Conservation (phyloP, 2,113 vertebrate species). For the Empidonax alnorum region DNA sequence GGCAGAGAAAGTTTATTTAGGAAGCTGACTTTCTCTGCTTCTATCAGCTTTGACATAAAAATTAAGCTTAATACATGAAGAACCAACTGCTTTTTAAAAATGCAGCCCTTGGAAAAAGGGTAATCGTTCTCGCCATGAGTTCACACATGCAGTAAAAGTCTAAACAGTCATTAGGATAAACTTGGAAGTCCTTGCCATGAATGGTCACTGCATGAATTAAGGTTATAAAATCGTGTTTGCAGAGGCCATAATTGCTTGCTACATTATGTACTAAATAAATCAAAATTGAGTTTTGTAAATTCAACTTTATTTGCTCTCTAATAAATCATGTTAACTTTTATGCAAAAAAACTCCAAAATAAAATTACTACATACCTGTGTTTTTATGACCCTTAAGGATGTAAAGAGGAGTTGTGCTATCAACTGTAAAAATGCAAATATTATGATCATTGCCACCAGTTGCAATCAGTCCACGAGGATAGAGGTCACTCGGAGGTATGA, state of each 20-base stretch:
- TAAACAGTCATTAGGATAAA: background rate
- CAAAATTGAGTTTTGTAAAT: background rate
- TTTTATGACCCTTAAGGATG: slow-evolving; percentile 90
- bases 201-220: background rate
- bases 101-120: background rate
- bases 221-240: background rate
- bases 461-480: slow-evolving; percentile 92
- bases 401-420: slow-evolving; percentile 87
- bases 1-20: background rate
- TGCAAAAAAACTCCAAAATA: background rate
- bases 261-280: background rate
- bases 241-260: background rate
- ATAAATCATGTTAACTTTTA: background rate
- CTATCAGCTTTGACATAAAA: background rate
- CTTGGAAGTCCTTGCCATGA: background rate
- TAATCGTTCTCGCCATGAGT: background rate
- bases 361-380: slow-evolving; percentile 82
- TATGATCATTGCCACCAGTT: slow-evolving; percentile 94
- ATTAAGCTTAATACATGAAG: background rate
- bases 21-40: background rate
- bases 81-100: background rate
- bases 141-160: background rate
- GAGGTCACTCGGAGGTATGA: slow-evolving; percentile 89
- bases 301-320: background rate
- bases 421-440: slow-evolving; percentile 92